Base-by-base conservation (phyloP, 2,888 invertebrate species). In the Drosophila cognata region DNA sequence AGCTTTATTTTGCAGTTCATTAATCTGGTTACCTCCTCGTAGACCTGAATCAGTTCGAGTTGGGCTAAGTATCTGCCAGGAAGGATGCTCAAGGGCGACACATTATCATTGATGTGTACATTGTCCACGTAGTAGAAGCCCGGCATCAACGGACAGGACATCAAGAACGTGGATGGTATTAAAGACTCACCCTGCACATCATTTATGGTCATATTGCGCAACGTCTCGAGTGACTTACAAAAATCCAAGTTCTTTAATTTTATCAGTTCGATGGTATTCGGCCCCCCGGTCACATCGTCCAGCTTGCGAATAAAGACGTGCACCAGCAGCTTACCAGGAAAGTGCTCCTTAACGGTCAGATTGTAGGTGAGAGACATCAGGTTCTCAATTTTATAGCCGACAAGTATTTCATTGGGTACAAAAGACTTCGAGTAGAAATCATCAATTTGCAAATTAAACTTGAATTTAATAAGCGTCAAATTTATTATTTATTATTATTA, bases 321-420 rank as follows among this genome's bases (percentile, higher is more conserved):
- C 77, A 92, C 75, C 0, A 92, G 70, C 3, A 91, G 69, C 52
- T 88, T 88, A 2, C 91, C 92, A 0, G 92, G 88, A 76, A 91
- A 89, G 11, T 83, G 75, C 11, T 68, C 60, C 13, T 71, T 67
- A 0, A 88, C 74, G 7, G 86, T 90, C 8, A 92, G 56, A 52
- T 91, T 91, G 33, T 83, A 88, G 57, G 79, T 75, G 6, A 91
- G 53, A 6, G 66, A 13, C 13, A 74, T 62, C 18, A 62, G 38
- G 48, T 79, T 50, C 1, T 75, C 71, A 3, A 90, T 28, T 6
- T 59, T 52, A 46, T 84, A 84, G 31, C 74, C 56, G 11, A 91
- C 35, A 10, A 81, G 28, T 25, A 91, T 72, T 25, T 76, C 79
- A 29, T 90, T 79, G 35, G 89, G 92, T 28, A 91, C 83, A 82